Conservation (phyloP, 2,797 vertebrate species). For the Trachops cirrhosus region DNA sequence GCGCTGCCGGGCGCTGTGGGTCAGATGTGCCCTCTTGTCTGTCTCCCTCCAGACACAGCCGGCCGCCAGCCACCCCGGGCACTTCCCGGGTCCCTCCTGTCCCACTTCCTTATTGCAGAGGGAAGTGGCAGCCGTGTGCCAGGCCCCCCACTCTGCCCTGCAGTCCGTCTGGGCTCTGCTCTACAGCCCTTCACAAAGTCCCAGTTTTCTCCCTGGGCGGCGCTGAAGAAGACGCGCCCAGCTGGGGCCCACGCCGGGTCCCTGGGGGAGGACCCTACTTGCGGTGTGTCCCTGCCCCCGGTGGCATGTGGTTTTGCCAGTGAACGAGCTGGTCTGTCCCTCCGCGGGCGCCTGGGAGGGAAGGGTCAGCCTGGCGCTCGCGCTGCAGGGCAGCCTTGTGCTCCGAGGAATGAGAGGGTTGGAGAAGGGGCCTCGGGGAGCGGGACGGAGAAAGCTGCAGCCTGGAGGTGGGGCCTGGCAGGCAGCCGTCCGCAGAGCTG, state of each 20-base stretch:
- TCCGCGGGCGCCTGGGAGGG: not conserved
- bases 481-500: fast-evolving
- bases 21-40: fast-evolving
- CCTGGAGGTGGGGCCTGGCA: not conserved
- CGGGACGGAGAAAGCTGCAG: not conserved
- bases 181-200: fast-evolving
- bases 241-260: no score
- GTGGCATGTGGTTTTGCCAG: not conserved
- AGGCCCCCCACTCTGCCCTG: fast-evolving
- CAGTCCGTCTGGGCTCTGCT: not conserved
- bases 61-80: not conserved
- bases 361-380: no score
- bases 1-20: not conserved
- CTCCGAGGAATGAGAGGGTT: no score
- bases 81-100: fast-evolving
- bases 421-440: not conserved
- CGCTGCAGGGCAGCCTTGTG: not conserved
- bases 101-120: not conserved
- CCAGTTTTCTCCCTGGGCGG: not conserved
- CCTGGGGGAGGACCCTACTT: no score
- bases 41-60: no score
- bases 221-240: fast-evolving
- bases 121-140: fast-evolving
- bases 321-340: fast-evolving
- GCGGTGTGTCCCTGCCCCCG: no score